phyloP scores from a whole-genome alignment of 2,113 vertebrate species.

The Etheostoma cragini region DNA sequence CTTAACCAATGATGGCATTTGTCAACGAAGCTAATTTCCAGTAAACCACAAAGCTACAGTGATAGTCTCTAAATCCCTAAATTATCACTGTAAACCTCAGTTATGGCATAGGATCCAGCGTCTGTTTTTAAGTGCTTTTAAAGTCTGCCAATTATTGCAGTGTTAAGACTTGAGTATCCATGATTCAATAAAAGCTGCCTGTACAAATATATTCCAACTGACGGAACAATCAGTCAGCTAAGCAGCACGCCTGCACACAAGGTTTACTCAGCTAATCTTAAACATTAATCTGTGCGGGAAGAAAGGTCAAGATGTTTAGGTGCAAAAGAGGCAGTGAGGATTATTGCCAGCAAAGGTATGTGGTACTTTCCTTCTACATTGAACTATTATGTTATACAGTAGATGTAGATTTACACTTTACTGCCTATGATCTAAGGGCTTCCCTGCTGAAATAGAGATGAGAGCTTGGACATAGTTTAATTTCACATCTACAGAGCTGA shows the following conservation, averaged over 20 bases:
- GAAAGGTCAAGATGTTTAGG: background rate
- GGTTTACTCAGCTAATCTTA: background rate
- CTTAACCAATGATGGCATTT: conserved; percentile 8
- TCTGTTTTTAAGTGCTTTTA: conserved; percentile 16
- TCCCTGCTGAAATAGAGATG: conserved; percentile 2
- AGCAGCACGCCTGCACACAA: background rate
- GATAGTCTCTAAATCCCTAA: conserved; percentile 25
- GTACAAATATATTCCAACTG: background rate
- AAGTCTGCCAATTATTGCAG: conserved; percentile 15
- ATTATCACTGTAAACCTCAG: conserved; percentile 18
- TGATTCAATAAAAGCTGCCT: conserved; percentile 14
- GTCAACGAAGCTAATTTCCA: conserved; percentile 19
- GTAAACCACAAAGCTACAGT: conserved; percentile 28
- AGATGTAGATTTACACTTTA: conserved; percentile 2
- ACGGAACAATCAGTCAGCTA: conserved; percentile 11
- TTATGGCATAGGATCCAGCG: conserved; percentile 1
- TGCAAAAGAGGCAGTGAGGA: background rate
- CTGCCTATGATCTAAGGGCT: background rate
- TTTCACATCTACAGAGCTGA: background rate
- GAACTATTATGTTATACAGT: background rate
- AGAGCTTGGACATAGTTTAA: conserved; percentile 3
- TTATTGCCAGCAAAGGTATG: background rate
- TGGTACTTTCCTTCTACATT: background rate
- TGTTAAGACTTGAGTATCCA: conserved; percentile 4
- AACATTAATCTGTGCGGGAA: conserved; percentile 7